Evolutionary conservation across 2,888 invertebrate species (phyloP), one percentile per base, ranked within the genome.

Genomic region (Coleophora flavipennella): DNA sequence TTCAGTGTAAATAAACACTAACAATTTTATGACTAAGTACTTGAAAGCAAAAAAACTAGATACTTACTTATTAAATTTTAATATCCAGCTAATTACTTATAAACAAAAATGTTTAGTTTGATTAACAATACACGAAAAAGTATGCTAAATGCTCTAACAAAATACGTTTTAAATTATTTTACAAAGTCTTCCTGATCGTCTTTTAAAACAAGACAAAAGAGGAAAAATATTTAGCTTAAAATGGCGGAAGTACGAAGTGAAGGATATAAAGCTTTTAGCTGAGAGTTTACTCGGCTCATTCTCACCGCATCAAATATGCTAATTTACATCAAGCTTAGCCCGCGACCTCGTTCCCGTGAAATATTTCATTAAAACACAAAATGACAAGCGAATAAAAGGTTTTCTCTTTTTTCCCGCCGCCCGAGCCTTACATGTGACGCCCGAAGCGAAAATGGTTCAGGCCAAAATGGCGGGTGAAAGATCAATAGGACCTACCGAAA

Each of bases 401-500:
- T 62, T 63, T 68, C 64, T 61, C 62, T 67, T 67, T 74, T 75
- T 71, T 67, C 60, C 54, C 57, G 48, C 59, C 54, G 51, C 60
- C 55, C 51, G 47, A 61, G 60, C 67, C 68, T 59, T 75, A 74
- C 78, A 72, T 77, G 79, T 76, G 79, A 73, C 70, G 77, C 77
- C 70, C 62, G 65, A 59, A 77, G 76, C 71, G 72, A 80, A 79
- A 84, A 80, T 77, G 77, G 73, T 67, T 66, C 70, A 62, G 61
- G 66, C 67, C 79, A 81, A 83, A 81, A 84, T 83, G 84, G 84
- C 80, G 83, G 83, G 76, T 78, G 79, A 80, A 79, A 84, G 85
- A 85, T 85, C 85, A 85, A 85, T 85, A 85, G 81, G 73, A 80
- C 67, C 79, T 69, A 79, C 79, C 77, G 69, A 80, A 83, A 77